A percentile compares a stretch with the other conserved stretches of the same genome.
phyloP scores from a whole-genome alignment of 2,888 invertebrate genomes.

The Eristalis pertinax region DNA sequence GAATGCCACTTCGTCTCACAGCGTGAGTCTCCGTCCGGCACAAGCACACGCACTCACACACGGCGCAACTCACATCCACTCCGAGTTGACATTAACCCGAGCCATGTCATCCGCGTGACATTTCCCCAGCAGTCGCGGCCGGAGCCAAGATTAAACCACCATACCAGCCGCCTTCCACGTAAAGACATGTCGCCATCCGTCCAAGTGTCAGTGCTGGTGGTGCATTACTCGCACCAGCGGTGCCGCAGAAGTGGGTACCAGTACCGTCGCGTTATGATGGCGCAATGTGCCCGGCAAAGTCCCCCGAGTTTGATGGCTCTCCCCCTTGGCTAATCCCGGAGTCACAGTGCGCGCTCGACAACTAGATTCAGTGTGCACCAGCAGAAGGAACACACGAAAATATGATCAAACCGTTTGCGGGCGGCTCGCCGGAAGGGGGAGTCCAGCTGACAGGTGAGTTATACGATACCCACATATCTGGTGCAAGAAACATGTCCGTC shows the following conservation, averaged over 20 bases:
- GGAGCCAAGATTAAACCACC: constrained; percentile 58
- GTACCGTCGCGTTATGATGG: constrained; percentile 52
- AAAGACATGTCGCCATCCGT: constrained; percentile 51
- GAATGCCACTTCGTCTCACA: neutral
- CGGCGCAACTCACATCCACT: neutral
- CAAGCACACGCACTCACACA: neutral
- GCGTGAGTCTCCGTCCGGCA: neutral
- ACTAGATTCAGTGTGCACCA: constrained; percentile 39
- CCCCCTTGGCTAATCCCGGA: constrained; percentile 47
- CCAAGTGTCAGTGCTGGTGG: constrained; percentile 45
- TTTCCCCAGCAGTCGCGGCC: constrained; percentile 31
- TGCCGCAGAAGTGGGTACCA: neutral
- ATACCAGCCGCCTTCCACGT: constrained; percentile 56
- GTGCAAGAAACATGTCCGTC: constrained; percentile 69
- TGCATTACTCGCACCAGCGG: constrained; percentile 58
- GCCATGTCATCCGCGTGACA: constrained; percentile 64
- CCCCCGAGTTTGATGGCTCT: constrained; percentile 58
- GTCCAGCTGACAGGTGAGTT: constrained; percentile 66
- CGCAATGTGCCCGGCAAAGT: constrained; percentile 39
- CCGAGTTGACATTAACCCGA: constrained; percentile 35
- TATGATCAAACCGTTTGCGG: constrained; percentile 52
- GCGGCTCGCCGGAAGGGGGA: neutral
- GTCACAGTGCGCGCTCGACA: neutral
- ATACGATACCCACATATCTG: constrained; percentile 72
- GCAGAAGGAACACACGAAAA: constrained; percentile 58